A percentile compares a stretch with the other conserved stretches of the same genome.
Conservation (phyloP, 2,888 invertebrate genomes). For the Hesperia comma region DNA sequence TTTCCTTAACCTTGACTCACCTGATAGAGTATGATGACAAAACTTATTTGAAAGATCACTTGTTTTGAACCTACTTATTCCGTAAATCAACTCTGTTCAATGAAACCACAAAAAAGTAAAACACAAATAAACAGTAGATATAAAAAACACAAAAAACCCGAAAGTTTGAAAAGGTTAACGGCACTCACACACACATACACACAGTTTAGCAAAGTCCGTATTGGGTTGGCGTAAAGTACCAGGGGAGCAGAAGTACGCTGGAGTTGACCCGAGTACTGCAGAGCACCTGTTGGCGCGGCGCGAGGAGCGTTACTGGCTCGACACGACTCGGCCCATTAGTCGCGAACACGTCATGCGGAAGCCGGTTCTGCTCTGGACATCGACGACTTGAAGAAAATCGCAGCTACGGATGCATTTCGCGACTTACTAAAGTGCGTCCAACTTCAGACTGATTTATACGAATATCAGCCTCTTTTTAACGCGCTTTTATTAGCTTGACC, state of each 20-base stretch:
- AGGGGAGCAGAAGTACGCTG: constrained; percentile 59
- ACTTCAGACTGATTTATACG: constrained; percentile 2
- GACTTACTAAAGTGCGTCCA: constrained; percentile 50
- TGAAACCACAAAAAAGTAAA: constrained; percentile 22
- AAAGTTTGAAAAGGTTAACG: constrained; percentile 29
- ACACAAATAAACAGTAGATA: constrained; percentile 32
- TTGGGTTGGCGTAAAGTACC: constrained; percentile 49
- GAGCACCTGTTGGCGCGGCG: constrained; percentile 77
- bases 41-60: no score
- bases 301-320: constrained; percentile 76
- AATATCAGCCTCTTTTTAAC: neutral
- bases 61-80: neutral
- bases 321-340: constrained; percentile 69
- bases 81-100: neutral
- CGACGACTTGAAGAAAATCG: constrained; percentile 70
- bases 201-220: constrained; percentile 56
- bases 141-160: constrained; percentile 11
- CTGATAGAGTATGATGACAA: neutral
- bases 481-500: no score
- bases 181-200: constrained; percentile 46
- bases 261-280: constrained; percentile 45
- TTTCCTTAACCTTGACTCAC: neutral
- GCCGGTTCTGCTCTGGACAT: constrained; percentile 74
- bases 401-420: constrained; percentile 44
- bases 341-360: constrained; percentile 79